A percentile compares a stretch with the other conserved stretches of the same genome.
Evolutionary conservation across 2,113 vertebrate species (phyloP).

Genomic region (Indri indri): DNA sequence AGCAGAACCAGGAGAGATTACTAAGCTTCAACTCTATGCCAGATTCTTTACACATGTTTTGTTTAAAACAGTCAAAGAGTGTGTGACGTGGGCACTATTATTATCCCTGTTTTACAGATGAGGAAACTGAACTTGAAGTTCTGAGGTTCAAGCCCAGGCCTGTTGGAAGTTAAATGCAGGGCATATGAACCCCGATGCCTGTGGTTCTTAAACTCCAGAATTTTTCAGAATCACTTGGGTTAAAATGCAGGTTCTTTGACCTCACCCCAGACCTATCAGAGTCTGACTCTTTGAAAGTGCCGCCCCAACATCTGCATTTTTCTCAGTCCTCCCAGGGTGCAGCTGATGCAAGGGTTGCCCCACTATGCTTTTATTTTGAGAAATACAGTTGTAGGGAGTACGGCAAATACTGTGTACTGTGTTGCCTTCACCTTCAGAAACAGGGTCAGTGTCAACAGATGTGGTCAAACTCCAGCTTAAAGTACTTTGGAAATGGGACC

Average conservation of each 20-base stretch:
- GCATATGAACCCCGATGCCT: neutral
- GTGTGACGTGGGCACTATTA: neutral
- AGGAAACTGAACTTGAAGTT: conserved; percentile 26
- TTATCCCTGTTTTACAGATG: conserved; percentile 47
- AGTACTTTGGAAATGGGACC: neutral
- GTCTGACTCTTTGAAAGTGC: neutral
- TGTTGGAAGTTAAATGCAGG: conserved; percentile 13
- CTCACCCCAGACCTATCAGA: neutral
- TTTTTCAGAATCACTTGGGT: conserved; percentile 26
- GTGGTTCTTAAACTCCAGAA: neutral
- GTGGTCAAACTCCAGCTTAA: neutral
- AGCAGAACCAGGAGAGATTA: conserved; percentile 33
- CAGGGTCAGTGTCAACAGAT: neutral
- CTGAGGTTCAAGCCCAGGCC: neutral
- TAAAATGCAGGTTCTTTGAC: neutral
- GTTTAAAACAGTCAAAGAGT: conserved; percentile 53
- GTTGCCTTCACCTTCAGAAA: neutral
- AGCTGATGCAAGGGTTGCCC: neutral
- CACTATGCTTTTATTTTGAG: neutral
- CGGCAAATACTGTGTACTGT: neutral
- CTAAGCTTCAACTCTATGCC: conserved; percentile 34
- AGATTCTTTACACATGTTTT: conserved; percentile 36
- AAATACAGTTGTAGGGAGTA: neutral
- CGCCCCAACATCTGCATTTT: neutral
- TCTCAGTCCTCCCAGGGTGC: neutral